Percentiles rank a stretch among this genome's conserved stretches.
phyloP scores from a whole-genome alignment of 2,797 vertebrate species.

The Poeciliopsis turneri region DNA sequence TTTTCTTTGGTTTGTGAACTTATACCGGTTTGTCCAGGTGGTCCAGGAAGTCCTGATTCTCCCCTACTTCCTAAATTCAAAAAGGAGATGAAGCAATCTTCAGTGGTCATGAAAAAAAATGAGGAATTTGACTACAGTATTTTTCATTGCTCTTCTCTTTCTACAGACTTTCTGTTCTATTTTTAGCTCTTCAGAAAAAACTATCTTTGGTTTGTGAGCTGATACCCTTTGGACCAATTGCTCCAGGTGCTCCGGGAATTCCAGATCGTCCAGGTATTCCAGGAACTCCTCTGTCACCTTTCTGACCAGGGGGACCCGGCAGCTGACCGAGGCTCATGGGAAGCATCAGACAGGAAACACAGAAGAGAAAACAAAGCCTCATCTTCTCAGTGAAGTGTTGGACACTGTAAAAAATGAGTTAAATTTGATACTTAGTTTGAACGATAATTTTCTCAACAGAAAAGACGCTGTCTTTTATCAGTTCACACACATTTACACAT shows the following conservation, averaged over 20 bases:
- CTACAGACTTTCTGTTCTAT: not conserved
- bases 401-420: not conserved
- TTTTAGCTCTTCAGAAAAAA: too few relatives aligned
- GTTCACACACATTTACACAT: not conserved
- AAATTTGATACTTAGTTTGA: not conserved
- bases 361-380: not conserved
- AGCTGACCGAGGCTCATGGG: not conserved
- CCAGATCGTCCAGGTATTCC: not conserved
- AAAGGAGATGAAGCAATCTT: not conserved
- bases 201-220: too few relatives aligned
- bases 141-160: not conserved
- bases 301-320: not conserved
- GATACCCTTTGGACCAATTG: too few relatives aligned
- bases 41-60: too few relatives aligned
- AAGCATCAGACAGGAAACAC: not conserved
- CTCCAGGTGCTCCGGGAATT: too few relatives aligned
- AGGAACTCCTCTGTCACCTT: not conserved
- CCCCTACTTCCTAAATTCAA: not conserved
- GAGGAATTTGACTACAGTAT: not conserved
- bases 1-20: too few relatives aligned
- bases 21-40: accelerated
- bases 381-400: not conserved
- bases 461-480: not conserved
- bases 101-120: not conserved
- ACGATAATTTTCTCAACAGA: not conserved